Evolutionary conservation across 2,797 vertebrate genomes (phyloP), one percentile per base, ranked within the genome.

Genomic region (Paguma larvata): DNA sequence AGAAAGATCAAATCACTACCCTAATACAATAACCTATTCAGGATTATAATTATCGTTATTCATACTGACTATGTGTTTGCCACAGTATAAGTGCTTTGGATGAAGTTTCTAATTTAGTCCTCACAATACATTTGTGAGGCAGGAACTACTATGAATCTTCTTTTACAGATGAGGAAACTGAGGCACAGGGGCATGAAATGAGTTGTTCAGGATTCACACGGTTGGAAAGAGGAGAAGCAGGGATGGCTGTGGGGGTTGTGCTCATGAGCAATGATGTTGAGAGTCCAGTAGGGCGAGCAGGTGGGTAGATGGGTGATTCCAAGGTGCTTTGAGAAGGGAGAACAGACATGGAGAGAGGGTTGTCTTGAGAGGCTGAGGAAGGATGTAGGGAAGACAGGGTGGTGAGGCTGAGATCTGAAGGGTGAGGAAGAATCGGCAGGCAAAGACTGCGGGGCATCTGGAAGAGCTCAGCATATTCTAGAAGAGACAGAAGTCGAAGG

Each of bases 111-210:
- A 62, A 65, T 68, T 34, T 91, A 85, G 34, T 84, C 18, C 48
- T 95, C 44, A 48, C 21, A 63, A 14, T 56, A 48, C 84, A 16
- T 94, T 94, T 95, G 70, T 18, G 65, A 95, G 80, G 48, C 30
- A 90, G 44, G 34, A 32, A 67, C 19, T 67, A 9, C 38, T 63
- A 34, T 23, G 44, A 70, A 23, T 8, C 21, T 44, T 70, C 1
- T 65, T 67, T 95, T 62, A 89, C 30, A 85, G 77, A 75, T 75
- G 32, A 70, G 53, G 30, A 89, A 95, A 90, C 63, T 3, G 68
- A 97, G 44, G n/a, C n/a, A 59, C 0, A 23, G n/a, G 32, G 75
- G 41, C 21, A 38, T 67, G 38, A 65, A 48, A 16, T 34, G 80
- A 72, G 15, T 62, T 75, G 25, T 78, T 67, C 46, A 63, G 34